Evolutionary conservation across 2,888 invertebrate genomes (phyloP).

Genomic region (Drosophila formosana): DNA sequence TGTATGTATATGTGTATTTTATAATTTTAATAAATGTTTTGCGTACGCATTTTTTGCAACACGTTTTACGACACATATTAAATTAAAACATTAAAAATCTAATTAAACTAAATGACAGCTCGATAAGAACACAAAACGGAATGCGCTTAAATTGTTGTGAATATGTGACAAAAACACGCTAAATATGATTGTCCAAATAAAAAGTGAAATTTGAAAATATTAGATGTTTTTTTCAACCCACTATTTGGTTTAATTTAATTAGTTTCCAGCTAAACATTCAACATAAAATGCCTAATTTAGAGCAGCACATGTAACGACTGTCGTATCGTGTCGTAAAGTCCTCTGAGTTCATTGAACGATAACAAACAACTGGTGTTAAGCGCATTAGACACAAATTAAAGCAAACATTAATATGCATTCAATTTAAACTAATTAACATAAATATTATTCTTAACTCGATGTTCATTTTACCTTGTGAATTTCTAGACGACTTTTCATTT

Average conservation of each 20-base stretch:
- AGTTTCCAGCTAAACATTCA: not conserved
- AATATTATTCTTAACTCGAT: constrained; percentile 35
- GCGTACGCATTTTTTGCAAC: constrained; percentile 19
- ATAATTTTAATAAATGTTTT: constrained; percentile 46
- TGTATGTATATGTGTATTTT: constrained; percentile 23
- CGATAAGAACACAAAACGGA: constrained; percentile 23
- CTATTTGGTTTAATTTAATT: not conserved
- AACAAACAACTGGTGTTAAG: constrained; percentile 35
- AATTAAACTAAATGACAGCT: constrained; percentile 53
- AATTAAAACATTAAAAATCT: constrained; percentile 52
- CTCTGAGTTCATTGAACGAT: constrained; percentile 2
- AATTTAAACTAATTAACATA: constrained; percentile 46
- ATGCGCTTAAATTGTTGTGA: constrained; percentile 33
- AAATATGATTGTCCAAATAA: constrained; percentile 5
- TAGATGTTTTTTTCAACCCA: not conserved
- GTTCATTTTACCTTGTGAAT: constrained; percentile 39
- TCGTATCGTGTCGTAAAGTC: not conserved
- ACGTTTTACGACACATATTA: constrained; percentile 33
- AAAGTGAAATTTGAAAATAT: not conserved
- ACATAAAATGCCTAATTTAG: not conserved
- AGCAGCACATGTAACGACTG: not conserved
- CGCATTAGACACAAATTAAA: constrained; percentile 40
- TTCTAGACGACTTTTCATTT: constrained; percentile 35
- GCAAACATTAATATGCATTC: constrained; percentile 57
- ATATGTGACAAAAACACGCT: constrained; percentile 12